Percentiles rank a stretch among this genome's conserved stretches.
phyloP scores from a whole-genome alignment of 64 coral and sea anemone genomes.

The Stichodactyla helianthus region DNA sequence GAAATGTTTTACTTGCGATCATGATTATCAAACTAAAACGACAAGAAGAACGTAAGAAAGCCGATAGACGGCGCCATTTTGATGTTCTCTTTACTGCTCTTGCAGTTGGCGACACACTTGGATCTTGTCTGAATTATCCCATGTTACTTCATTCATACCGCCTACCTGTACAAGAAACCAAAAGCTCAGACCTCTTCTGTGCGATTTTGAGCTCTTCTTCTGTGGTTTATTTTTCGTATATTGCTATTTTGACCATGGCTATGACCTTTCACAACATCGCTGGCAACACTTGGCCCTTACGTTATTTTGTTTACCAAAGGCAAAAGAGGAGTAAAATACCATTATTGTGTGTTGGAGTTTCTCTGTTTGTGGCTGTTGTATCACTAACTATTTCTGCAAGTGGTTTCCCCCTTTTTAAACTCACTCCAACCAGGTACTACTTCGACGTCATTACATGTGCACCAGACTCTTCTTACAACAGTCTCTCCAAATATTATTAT shows the following conservation, averaged over 20 bases:
- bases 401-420: not conserved
- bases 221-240: not conserved
- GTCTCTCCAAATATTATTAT: not conserved
- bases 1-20: not conserved
- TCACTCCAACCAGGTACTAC: not conserved
- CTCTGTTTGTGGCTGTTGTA: not conserved
- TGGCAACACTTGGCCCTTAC: not conserved
- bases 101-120: not conserved
- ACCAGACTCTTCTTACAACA: not conserved
- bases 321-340: not conserved
- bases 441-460: not conserved
- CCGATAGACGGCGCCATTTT: constrained; percentile 1
- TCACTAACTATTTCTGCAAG: not conserved
- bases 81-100: constrained; percentile 1
- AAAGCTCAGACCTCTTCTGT: not conserved
- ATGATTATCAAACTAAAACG: constrained; percentile 7
- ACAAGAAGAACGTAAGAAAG: not conserved
- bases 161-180: not conserved
- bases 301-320: not conserved
- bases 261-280: not conserved
- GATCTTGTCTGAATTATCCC: not conserved
- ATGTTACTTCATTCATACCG: not conserved
- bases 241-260: not conserved
- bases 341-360: not conserved
- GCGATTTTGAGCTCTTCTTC: not conserved